Conservation (phyloP, 2,797 vertebrate genomes). For the Anguilla obscura region DNA sequence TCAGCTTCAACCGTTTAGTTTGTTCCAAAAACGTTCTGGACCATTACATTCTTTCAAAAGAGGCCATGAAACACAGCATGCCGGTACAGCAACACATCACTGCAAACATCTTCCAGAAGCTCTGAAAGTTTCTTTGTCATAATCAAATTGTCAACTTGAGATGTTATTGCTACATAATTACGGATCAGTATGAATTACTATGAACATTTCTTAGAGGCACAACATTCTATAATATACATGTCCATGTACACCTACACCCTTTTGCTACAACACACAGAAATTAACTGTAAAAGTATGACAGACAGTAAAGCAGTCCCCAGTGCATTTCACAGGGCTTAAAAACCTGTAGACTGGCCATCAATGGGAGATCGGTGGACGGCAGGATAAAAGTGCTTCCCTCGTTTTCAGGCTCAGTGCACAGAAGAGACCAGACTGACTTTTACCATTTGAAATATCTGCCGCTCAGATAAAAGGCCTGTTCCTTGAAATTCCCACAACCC, state of each 20-base stretch:
- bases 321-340: background rate
- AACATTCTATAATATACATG: background rate
- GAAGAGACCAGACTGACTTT: background rate
- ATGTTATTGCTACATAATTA: background rate
- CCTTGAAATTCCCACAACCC: background rate
- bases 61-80: background rate
- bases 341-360: background rate
- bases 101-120: background rate
- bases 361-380: background rate
- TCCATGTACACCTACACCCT: background rate
- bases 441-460: background rate
- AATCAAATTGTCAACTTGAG: background rate
- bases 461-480: background rate
- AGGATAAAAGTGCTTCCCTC: background rate
- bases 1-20: background rate
- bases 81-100: too few species aligned
- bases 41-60: background rate
- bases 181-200: background rate
- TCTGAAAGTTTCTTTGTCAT: background rate
- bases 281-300: background rate
- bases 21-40: background rate
- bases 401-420: background rate
- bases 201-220: background rate
- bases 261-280: background rate
- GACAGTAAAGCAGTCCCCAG: background rate